Evolutionary conservation across 1,140 invertebrate species (phyloP).

Genomic region (Pseudomyrmex pallidus): DNA sequence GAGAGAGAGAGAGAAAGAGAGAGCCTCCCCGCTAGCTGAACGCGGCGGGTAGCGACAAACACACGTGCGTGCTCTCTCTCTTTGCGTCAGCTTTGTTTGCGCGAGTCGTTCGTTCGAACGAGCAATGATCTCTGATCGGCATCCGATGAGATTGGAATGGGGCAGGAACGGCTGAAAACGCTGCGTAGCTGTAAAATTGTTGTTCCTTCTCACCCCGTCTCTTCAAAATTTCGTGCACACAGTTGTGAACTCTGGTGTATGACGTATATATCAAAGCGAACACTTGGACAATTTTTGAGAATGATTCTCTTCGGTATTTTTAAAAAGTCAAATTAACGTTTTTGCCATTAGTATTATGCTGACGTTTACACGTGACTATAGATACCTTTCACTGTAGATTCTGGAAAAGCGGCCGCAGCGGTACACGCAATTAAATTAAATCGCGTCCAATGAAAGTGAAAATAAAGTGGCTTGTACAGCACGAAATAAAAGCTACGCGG

Average conservation of each 20-base stretch:
- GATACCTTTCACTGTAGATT: neutral
- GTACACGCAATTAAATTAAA: slow-evolving; percentile 28
- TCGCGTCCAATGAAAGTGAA: slow-evolving; percentile 28
- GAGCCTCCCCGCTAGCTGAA: slow-evolving; percentile 65
- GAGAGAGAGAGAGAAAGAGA: slow-evolving; percentile 56
- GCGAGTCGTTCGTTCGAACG: slow-evolving; percentile 29
- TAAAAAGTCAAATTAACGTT: too few relatives aligned
- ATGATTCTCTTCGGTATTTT: too few relatives aligned
- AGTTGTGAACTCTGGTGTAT: neutral
- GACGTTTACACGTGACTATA: too few relatives aligned
- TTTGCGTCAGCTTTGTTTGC: slow-evolving; percentile 77
- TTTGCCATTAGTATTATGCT: too few relatives aligned
- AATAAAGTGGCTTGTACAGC: slow-evolving; percentile 30
- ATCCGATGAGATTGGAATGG: slow-evolving; percentile 35
- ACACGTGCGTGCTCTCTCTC: slow-evolving; percentile 73
- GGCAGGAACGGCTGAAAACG: slow-evolving; percentile 14
- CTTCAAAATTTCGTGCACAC: neutral
- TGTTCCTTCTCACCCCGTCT: neutral
- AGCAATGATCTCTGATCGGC: slow-evolving; percentile 37
- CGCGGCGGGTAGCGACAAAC: slow-evolving; percentile 75
- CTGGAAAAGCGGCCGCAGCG: neutral
- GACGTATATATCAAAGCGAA: neutral
- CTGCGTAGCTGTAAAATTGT: slow-evolving; percentile 14
- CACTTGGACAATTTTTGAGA: too few relatives aligned
- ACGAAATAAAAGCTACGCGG: neutral